Percentiles rank a stretch among this genome's conserved stretches.
These are phyloP conservation scores for Mus caroli DNA, from an alignment of 2,797 vertebrate species.

Conservation along the genomic window DNA sequence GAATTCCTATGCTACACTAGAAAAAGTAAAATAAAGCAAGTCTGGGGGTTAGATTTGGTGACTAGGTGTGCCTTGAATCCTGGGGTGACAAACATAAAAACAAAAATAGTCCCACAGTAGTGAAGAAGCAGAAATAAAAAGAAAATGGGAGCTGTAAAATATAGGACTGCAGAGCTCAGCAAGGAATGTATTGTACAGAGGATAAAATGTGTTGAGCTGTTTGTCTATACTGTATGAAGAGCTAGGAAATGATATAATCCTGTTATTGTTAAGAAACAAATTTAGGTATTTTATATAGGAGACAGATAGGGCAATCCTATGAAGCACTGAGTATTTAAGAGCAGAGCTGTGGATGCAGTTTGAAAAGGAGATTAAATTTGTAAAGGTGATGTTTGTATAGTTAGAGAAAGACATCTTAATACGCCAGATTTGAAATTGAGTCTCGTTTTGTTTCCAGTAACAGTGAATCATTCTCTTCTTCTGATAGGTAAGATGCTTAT, in stretches of 20 bases:
- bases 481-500: background rate
- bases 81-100: background rate
- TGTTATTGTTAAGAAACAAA: background rate
- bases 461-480: background rate
- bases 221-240: background rate
- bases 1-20: background rate
- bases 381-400: background rate
- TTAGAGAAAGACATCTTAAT: background rate
- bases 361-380: background rate
- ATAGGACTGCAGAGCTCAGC: background rate
- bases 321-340: background rate
- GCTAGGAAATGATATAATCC: background rate
- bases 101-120: background rate
- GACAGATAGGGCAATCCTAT: background rate
- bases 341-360: background rate
- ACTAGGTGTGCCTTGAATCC: background rate
- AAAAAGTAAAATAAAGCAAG: background rate
- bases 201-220: background rate
- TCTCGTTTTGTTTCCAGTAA: background rate
- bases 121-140: conserved; percentile 30
- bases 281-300: background rate
- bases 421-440: background rate
- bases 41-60: background rate
- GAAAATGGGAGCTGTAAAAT: background rate
- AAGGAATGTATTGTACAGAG: background rate